phyloP scores from a whole-genome alignment of 2,797 vertebrate genomes.

The Microctenopoma steveboyesi region DNA sequence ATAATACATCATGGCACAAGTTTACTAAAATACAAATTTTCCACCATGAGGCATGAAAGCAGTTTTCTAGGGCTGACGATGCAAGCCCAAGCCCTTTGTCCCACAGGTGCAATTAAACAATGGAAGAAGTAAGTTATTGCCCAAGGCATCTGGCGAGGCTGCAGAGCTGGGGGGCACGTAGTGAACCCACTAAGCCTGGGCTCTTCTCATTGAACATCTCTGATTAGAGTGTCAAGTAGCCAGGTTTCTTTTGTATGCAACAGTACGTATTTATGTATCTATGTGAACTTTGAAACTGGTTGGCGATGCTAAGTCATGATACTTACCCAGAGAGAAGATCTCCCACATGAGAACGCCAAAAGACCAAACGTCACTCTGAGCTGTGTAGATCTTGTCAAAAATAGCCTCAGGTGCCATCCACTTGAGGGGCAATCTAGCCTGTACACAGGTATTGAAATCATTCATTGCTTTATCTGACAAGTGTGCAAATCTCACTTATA shows the following conservation, averaged over 20 bases:
- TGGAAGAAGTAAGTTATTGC: conserved; percentile 67
- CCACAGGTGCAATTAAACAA: conserved; percentile 64
- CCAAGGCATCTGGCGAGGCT: conserved; percentile 68
- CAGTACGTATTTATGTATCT: neutral
- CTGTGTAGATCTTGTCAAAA: conserved; percentile 96
- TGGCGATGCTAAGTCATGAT: neutral
- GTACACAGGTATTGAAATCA: conserved; percentile 36
- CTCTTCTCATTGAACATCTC: conserved; percentile 36
- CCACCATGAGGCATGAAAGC: conserved; percentile 55
- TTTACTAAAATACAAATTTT: conserved; percentile 47
- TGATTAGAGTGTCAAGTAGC: conserved; percentile 1
- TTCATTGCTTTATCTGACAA: conserved; percentile 22
- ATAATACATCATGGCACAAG: conserved; percentile 55
- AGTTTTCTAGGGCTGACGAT: conserved; percentile 65
- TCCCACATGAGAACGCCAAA: conserved; percentile 96
- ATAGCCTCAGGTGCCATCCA: conserved; percentile 98
- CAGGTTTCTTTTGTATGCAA: neutral
- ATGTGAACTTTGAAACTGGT: neutral
- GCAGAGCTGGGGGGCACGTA: conserved; percentile 41
- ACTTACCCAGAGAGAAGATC: conserved; percentile 95
- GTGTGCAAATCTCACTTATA: conserved; percentile 7
- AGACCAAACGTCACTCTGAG: conserved; percentile 96
- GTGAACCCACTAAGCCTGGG: conserved; percentile 25
- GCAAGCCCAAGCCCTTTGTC: conserved; percentile 43
- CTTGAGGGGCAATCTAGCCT: conserved; percentile 94